These are phyloP conservation scores for Tapirus terrestris DNA, from an alignment of 2,113 vertebrate genomes.

Conservation along the genomic window DNA sequence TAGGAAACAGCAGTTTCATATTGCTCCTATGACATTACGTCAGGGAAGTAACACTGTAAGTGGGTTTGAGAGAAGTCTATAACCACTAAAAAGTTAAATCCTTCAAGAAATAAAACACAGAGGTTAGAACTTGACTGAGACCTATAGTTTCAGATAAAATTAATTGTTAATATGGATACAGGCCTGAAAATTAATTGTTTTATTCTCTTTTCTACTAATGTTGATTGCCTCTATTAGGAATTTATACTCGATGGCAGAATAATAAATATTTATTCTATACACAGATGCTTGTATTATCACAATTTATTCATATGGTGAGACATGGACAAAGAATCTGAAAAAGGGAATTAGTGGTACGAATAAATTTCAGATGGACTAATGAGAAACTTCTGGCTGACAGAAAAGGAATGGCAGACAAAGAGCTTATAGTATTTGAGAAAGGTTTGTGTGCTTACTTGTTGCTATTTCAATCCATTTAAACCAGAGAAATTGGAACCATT, in stretches of 20 bases:
- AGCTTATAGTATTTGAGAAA: neutral
- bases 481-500: neutral
- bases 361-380: neutral
- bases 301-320: neutral
- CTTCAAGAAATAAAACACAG: neutral
- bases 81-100: neutral
- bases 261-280: neutral
- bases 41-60: neutral
- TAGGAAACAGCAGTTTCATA: too few relatives aligned
- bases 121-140: neutral
- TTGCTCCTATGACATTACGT: fast-evolving
- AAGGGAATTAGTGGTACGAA: neutral
- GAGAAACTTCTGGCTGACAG: neutral
- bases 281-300: neutral
- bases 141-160: neutral
- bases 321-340: neutral
- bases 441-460: neutral
- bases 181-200: neutral
- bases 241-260: neutral
- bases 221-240: neutral
- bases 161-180: neutral
- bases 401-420: neutral
- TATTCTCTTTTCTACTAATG: neutral
- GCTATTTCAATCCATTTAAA: neutral
- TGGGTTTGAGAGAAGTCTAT: neutral